A percentile compares a stretch with the other conserved stretches of the same genome.
phyloP scores from a whole-genome alignment of 2,797 vertebrate species.

The Iguana delicatissima region DNA sequence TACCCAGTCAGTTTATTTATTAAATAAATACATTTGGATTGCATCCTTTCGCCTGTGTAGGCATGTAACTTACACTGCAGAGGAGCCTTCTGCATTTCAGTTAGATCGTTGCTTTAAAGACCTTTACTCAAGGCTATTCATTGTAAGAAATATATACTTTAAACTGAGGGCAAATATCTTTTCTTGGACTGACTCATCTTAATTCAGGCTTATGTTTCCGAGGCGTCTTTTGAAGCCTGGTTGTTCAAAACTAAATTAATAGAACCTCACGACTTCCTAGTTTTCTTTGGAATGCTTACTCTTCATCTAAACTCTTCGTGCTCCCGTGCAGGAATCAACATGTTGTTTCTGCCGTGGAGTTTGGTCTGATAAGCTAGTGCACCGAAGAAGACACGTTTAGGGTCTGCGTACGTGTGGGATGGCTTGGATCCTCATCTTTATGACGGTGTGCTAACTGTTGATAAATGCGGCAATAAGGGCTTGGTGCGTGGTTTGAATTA shows the following conservation, averaged over 20 bases:
- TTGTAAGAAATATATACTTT: not conserved
- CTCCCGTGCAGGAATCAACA: not conserved
- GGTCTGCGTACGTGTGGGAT: no score
- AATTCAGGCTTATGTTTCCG: not conserved
- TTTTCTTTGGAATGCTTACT: not conserved
- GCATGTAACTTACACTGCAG: no score
- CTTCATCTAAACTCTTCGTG: not conserved
- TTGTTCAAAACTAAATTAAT: not conserved
- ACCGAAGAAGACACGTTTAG: no score
- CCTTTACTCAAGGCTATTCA: no score
- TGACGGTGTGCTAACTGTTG: accelerated
- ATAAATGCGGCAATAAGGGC: constrained; percentile 2
- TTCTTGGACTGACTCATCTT: not conserved
- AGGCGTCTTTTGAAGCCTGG: not conserved
- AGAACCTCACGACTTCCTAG: no score
- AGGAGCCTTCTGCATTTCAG: not conserved
- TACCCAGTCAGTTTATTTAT: not conserved
- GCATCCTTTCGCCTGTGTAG: not conserved
- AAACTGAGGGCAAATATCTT: not conserved
- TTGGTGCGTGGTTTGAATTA: accelerated
- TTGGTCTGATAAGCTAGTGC: no score
- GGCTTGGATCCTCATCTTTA: not conserved
- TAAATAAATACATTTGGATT: no score
- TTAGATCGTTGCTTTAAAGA: no score
- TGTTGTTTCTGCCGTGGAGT: not conserved